These are phyloP conservation scores for Chamaea fasciata DNA, from an alignment of 2,113 vertebrate genomes.

Conservation along the genomic window DNA sequence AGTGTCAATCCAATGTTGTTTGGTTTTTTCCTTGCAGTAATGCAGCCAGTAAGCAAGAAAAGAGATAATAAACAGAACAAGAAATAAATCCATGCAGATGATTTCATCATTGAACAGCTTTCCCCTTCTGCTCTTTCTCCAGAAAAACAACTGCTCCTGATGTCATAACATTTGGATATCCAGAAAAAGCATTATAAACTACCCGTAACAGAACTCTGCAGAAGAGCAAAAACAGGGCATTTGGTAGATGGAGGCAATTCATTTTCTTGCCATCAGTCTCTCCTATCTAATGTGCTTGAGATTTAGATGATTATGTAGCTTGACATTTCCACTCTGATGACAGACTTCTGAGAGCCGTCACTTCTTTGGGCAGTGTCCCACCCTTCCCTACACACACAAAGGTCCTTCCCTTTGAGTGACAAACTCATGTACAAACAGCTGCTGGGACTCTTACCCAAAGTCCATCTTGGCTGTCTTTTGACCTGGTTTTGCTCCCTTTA, in stretches of 20 bases:
- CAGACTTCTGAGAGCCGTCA: background rate
- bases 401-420: background rate
- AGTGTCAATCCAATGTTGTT: background rate
- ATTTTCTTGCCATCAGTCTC: background rate
- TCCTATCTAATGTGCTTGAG: background rate
- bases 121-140: background rate
- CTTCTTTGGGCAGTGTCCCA: background rate
- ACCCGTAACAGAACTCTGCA: background rate
- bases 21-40: background rate
- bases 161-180: constrained; percentile 1
- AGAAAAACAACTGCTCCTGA: background rate
- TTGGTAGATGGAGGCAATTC: background rate
- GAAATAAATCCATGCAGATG: background rate
- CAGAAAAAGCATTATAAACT: background rate
- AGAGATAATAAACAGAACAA: background rate
- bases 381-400: background rate
- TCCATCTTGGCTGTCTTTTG: background rate
- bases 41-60: background rate
- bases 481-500: background rate
- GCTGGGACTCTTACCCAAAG: background rate
- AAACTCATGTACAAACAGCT: background rate
- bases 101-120: background rate
- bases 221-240: background rate
- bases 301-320: background rate
- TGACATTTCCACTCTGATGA: background rate